phyloP scores from a whole-genome alignment of 2,888 invertebrate species.

The Neoascia interrupta region DNA sequence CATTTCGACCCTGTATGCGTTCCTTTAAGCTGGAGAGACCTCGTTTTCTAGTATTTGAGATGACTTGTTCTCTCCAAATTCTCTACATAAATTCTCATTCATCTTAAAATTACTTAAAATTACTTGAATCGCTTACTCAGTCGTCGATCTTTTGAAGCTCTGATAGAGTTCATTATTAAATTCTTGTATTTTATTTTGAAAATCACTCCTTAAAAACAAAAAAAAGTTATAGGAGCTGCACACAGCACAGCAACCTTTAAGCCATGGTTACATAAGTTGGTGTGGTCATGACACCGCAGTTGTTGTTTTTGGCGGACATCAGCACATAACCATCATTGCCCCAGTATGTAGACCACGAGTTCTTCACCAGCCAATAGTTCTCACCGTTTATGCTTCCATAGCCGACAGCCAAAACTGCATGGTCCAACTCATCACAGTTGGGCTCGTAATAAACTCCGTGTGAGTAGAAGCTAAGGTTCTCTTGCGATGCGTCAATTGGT shows the following conservation, averaged over 20 bases:
- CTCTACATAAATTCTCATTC: too few relatives aligned
- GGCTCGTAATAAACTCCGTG: constrained; percentile 97
- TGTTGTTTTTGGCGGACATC: constrained; percentile 93
- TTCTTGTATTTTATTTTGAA: too few relatives aligned
- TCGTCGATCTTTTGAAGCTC: too few relatives aligned
- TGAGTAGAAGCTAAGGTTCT: constrained; percentile 94
- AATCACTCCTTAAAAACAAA: too few relatives aligned
- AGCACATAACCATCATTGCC: constrained; percentile 97
- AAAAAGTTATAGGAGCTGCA: not conserved
- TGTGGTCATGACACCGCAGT: constrained; percentile 93
- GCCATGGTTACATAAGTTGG: constrained; percentile 90
- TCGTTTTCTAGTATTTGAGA: too few relatives aligned
- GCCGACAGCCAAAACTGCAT: constrained; percentile 94
- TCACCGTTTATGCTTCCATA: constrained; percentile 91
- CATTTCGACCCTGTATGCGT: too few relatives aligned
- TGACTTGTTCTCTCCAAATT: too few relatives aligned
- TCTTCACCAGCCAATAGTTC: constrained; percentile 95
- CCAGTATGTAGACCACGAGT: constrained; percentile 98
- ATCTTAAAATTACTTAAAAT: too few relatives aligned
- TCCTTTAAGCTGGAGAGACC: too few relatives aligned
- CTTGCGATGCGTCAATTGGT: constrained; percentile 93
- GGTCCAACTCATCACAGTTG: constrained; percentile 90
- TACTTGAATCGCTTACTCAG: too few relatives aligned
- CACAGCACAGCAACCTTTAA: constrained; percentile 25
- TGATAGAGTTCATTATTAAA: too few relatives aligned